phyloP scores from a whole-genome alignment of 2,888 invertebrate species.

The Mimumesa dahlbomi region DNA sequence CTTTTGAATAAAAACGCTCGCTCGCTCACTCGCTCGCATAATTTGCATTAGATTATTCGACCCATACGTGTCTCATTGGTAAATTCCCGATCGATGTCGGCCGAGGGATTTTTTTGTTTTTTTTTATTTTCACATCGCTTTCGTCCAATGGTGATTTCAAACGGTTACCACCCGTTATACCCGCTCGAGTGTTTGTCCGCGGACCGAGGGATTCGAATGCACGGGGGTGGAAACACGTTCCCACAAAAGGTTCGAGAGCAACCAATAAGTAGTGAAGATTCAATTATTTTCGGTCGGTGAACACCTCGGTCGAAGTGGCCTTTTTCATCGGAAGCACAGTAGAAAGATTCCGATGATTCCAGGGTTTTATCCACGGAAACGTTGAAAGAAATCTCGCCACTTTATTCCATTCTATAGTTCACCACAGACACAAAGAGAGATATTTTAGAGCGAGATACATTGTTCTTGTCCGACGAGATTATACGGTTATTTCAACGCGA shows the following conservation, averaged over 20 bases:
- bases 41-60: too few relatives aligned
- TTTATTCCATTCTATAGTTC: constrained; percentile 24
- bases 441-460: constrained; percentile 24
- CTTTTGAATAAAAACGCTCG: too few relatives aligned
- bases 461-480: background rate
- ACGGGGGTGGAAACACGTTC: constrained; percentile 18
- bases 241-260: constrained; percentile 35
- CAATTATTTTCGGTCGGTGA: constrained; percentile 53
- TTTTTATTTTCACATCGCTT: too few relatives aligned
- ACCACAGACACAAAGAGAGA: constrained; percentile 26
- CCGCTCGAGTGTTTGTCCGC: constrained; percentile 39
- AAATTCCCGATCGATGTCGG: too few relatives aligned
- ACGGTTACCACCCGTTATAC: constrained; percentile 27
- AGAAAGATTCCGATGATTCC: constrained; percentile 42
- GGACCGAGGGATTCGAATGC: constrained; percentile 22
- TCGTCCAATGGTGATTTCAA: too few relatives aligned
- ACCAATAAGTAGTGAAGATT: constrained; percentile 51
- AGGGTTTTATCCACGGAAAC: constrained; percentile 15
- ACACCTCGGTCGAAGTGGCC: constrained; percentile 39
- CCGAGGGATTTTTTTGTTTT: too few relatives aligned
- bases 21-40: too few relatives aligned
- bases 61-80: too few relatives aligned
- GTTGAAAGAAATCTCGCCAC: constrained; percentile 35
- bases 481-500: background rate
- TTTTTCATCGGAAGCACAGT: constrained; percentile 29